phyloP scores from a whole-genome alignment of 2,113 vertebrate species.

The Ctenodactylus gundi region DNA sequence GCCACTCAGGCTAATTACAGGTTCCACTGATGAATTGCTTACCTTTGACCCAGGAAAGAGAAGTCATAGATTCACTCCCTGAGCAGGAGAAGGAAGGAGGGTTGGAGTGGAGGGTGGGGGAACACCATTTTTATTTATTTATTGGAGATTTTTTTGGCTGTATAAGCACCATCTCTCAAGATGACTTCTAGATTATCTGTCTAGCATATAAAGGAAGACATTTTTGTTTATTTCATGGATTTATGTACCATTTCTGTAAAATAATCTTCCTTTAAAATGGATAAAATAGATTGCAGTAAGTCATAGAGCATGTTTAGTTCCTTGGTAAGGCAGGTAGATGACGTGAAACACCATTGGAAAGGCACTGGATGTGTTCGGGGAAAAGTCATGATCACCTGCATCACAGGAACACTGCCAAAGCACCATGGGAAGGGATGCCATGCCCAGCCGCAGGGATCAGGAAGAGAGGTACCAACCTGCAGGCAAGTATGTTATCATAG shows the following conservation, averaged over 20 bases:
- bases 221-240: conserved; percentile 76
- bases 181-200: conserved; percentile 79
- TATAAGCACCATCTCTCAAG: conserved; percentile 66
- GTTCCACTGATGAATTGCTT: neutral
- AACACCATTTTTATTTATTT: neutral
- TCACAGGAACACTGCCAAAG: neutral
- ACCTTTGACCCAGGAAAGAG: conserved; percentile 53
- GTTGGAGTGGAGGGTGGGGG: neutral
- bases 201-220: conserved; percentile 57
- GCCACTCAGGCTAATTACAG: conserved; percentile 42
- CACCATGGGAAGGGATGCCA: fast-evolving
- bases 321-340: neutral
- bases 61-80: neutral
- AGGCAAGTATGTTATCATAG: no score
- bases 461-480: fast-evolving
- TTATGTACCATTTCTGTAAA: conserved; percentile 72
- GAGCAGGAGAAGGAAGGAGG: neutral
- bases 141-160: neutral
- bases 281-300: conserved; percentile 53
- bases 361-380: neutral
- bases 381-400: no score
- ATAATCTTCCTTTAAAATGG: conserved; percentile 68
- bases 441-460: neutral
- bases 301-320: conserved; percentile 53
- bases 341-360: neutral